Evolutionary conservation across 92 coral and sea anemone genomes (phyloP), one percentile per base, ranked within the genome.

Genomic region (Porites rus): DNA sequence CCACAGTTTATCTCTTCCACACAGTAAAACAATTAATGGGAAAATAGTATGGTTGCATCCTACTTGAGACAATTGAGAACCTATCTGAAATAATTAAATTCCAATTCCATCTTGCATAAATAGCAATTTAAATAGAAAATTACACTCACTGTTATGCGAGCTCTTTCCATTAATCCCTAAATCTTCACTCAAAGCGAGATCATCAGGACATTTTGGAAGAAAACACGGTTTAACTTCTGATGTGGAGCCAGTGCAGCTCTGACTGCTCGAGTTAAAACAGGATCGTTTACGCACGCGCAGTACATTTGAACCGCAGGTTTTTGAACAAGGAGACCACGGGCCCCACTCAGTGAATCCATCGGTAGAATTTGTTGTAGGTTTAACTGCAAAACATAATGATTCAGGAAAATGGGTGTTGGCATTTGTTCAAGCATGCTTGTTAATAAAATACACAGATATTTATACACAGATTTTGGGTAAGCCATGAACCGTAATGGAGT

Each of bases 311-410:
- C 90, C 86, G 66, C 97, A 94, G 71, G 94, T 91, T 72, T 82
- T 87, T 20, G 90, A 28, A 28, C 31, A 28, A 28, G 81, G 86
- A 64, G 97, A 92, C 97, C 97, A 94, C 18, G 80, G 59, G 14
- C 93, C 85, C 97, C 97, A 94, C 9, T 74, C 24, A 12, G 93
- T 75, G 61, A 92, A 81, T 7, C 88, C 93, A 9, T 94, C 97
- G 67, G 76, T 67, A 9, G 67, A 80, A 69, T 67, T 80, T 18
- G 22, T 18, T 8, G 85, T 67, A 1, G 1, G 72, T 78, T 28
- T 7, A 8, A 28, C 16, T 43, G 1, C 14, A 76, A 58, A 76
- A 8, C 24, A 7, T 28, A 28, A 28, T 38, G 46, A 38, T 38
- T 4, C 46, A 76, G 56, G 9, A 22, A 24, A 38, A 2, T 9